phyloP scores from a whole-genome alignment of 2,888 invertebrate species.

The Leptura quadrifasciata region DNA sequence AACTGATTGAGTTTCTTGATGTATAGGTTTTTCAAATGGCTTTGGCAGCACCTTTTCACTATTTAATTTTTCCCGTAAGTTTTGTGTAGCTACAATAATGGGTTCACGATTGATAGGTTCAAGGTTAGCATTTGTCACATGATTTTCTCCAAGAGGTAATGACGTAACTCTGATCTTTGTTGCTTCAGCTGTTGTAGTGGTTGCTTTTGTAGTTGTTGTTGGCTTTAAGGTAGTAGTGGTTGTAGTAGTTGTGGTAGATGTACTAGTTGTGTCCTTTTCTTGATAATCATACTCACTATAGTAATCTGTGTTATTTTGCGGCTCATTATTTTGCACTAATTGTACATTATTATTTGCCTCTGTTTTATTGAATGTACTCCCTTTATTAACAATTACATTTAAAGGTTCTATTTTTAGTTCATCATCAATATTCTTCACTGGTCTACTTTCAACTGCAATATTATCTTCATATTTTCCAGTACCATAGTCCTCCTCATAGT shows the following conservation, averaged over 20 bases:
- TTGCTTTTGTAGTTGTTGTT: slow-evolving; percentile 44
- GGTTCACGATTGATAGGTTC: slow-evolving; percentile 61
- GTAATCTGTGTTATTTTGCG: slow-evolving; percentile 36
- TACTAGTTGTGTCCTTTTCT: slow-evolving; percentile 50
- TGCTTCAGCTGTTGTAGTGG: slow-evolving; percentile 50
- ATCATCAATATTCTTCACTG: slow-evolving; percentile 49
- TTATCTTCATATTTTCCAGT: slow-evolving; percentile 65
- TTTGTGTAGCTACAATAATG: slow-evolving; percentile 71
- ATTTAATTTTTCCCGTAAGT: slow-evolving; percentile 71
- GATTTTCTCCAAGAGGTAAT: slow-evolving; percentile 72
- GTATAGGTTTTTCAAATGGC: slow-evolving; percentile 65
- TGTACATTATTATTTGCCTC: slow-evolving; percentile 18
- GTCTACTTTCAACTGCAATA: slow-evolving; percentile 65
- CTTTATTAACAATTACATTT: slow-evolving; percentile 30
- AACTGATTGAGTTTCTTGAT: slow-evolving; percentile 54
- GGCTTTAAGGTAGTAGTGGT: slow-evolving; percentile 42
- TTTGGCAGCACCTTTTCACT: slow-evolving; percentile 69
- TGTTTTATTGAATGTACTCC: slow-evolving; percentile 17
- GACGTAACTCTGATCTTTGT: slow-evolving; percentile 69
- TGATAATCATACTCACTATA: slow-evolving; percentile 53
- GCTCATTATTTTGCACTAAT: slow-evolving; percentile 26
- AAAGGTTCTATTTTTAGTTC: slow-evolving; percentile 57
- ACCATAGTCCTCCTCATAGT: slow-evolving; percentile 68
- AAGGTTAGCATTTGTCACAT: slow-evolving; percentile 61
- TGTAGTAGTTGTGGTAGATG: slow-evolving; percentile 47